Conservation (phyloP, 1,140 invertebrate genomes). For the Pseudomyrmex sp. region DNA sequence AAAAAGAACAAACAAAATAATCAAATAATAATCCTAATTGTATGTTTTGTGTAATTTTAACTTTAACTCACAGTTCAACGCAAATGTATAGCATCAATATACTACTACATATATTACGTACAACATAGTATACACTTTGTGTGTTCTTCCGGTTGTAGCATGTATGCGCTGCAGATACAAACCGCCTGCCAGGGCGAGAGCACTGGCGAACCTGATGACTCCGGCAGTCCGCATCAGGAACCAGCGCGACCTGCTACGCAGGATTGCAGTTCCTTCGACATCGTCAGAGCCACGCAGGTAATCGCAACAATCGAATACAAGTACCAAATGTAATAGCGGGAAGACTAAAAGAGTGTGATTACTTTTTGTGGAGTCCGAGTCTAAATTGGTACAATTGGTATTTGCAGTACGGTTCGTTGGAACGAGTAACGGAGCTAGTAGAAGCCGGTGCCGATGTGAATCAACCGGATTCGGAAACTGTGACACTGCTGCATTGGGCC, state of each 20-base stretch:
- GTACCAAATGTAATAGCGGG: neutral
- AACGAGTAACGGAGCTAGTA: constrained; percentile 93
- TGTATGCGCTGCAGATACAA: constrained; percentile 84
- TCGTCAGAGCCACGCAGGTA: constrained; percentile 96
- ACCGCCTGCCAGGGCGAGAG: constrained; percentile 81
- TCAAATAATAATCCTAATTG: neutral
- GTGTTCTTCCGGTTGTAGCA: constrained; percentile 61
- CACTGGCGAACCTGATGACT: constrained; percentile 78
- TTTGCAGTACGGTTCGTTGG: constrained; percentile 93
- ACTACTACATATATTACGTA: too few relatives aligned
- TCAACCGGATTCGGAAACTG: constrained; percentile 95
- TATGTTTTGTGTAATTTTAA: neutral
- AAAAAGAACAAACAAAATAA: neutral
- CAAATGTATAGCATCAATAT: too few relatives aligned
- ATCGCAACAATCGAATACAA: constrained; percentile 19
- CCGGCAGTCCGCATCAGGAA: constrained; percentile 81
- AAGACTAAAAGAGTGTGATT: neutral
- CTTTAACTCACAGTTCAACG: too few relatives aligned
- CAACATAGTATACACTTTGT: too few relatives aligned
- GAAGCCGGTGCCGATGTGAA: constrained; percentile 96
- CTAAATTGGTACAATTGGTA: constrained; percentile 14
- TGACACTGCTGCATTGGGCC: constrained; percentile 99
- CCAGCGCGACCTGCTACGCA: constrained; percentile 82
- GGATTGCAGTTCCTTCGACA: constrained; percentile 95
- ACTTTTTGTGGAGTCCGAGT: constrained; percentile 9